phyloP scores from a whole-genome alignment of 2,797 vertebrate genomes.

The Chiroxiphia lanceolata region DNA sequence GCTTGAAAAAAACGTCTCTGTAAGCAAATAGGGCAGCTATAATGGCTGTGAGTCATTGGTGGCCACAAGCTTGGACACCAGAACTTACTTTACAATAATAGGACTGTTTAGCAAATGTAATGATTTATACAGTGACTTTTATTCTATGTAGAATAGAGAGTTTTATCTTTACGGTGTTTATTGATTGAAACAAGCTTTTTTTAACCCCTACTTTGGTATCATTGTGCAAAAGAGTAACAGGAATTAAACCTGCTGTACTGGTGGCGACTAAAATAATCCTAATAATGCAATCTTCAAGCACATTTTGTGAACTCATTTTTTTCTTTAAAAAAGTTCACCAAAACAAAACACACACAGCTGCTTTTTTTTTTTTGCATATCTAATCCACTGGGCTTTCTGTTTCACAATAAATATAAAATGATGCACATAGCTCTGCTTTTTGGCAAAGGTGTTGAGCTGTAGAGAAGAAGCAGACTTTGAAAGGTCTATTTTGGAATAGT shows the following conservation, averaged over 20 bases:
- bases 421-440: not conserved
- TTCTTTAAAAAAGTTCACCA: not conserved
- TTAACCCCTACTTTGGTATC: not conserved
- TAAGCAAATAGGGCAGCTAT: constrained; percentile 5
- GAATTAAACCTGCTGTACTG: not conserved
- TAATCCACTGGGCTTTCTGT: not conserved
- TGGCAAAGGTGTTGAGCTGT: not conserved
- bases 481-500: not conserved
- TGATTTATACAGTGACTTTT: not conserved
- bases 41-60: constrained; percentile 17
- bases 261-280: not conserved
- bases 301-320: not conserved
- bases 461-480: not conserved
- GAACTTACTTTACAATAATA: not conserved
- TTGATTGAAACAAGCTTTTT: not conserved
- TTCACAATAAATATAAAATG: not conserved
- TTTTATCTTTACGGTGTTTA: not conserved
- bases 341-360: not conserved
- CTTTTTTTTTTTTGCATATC: not conserved
- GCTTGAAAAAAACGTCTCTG: not conserved
- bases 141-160: not conserved
- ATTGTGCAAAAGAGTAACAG: not conserved
- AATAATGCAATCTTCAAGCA: not conserved
- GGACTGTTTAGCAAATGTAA: not conserved
- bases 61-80: not conserved